These are phyloP conservation scores for Tragelaphus scriptus DNA, from an alignment of 2,113 vertebrate species.

Conservation along the genomic window DNA sequence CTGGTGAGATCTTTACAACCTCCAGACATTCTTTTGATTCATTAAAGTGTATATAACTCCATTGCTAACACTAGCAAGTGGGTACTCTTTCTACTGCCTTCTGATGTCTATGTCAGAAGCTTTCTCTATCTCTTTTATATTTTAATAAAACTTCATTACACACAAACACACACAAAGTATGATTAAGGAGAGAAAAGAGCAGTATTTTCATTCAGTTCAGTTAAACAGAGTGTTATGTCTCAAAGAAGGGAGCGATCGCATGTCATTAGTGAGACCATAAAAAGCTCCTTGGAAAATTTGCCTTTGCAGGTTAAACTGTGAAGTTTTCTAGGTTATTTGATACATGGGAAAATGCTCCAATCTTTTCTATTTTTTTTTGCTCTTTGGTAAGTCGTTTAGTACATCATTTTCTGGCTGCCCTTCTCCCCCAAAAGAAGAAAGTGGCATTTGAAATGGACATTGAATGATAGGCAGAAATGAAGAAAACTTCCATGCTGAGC, in stretches of 20 bases:
- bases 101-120: no score
- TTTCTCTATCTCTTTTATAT: no score
- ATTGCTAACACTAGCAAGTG: no score
- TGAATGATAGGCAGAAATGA: background rate
- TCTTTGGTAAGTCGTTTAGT: background rate
- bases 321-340: background rate
- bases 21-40: no score
- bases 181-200: background rate
- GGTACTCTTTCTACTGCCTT: no score
- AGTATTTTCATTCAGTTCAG: background rate
- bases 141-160: no score
- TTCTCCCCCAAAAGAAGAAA: background rate
- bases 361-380: background rate
- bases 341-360: background rate
- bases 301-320: background rate
- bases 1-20: no score
- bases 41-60: no score
- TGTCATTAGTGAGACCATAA: background rate
- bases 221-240: background rate
- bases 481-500: background rate
- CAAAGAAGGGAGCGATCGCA: background rate
- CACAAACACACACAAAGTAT: no score
- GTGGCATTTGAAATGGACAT: background rate
- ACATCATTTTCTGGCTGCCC: background rate
- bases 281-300: background rate